Base-by-base conservation (phyloP, 1,140 invertebrate genomes). In the Geopemphigus sp. region DNA sequence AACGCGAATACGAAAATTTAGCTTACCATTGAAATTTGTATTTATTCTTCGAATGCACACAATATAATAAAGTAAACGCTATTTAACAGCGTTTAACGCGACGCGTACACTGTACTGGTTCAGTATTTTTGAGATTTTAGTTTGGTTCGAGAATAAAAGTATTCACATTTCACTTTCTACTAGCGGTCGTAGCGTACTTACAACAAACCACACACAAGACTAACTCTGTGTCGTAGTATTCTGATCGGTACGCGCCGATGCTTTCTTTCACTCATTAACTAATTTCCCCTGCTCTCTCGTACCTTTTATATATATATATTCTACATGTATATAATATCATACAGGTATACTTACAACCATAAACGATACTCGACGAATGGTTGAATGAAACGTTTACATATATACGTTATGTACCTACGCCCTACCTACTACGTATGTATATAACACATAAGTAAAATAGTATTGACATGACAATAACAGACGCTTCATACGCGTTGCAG, bases 151-250 rank as follows among this genome's bases (percentile, higher is more conserved):
- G 45, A 63, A 19, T 63, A 78, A 63, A 63, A 61, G 61, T 78
- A 63, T 78, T 78, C 39, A 78, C 74, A 61, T 78, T 78, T 78
- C 74, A 78, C 74, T 78, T 78, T 78, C 74, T 63, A 78, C 57
- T 15, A 32, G 22, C 56, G 57, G 24, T 14, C 39, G 56, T 63
- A 63, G n/a, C 56, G 57, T 57, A 47, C 57, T 61, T 12, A 47
- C 39, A 78, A 63, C 56, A 78, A 61, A 39, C 74, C 24, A 78
- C 74, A 61, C 74, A 78, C 74, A 63, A 78, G 57, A 78, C 74
- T 78, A 26, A 61, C 57, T 39, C 39, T 63, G 61, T 50, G 74
- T 29, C n/a, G 56, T 50, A 47, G 66, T 47, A n/a, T 24, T 50
- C 54, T 47, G 15, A 32, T 63, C 74, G 39, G 74, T 63, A 50